Base-by-base conservation (phyloP, 2,888 invertebrate species). In the Andrena chrysosceles region DNA sequence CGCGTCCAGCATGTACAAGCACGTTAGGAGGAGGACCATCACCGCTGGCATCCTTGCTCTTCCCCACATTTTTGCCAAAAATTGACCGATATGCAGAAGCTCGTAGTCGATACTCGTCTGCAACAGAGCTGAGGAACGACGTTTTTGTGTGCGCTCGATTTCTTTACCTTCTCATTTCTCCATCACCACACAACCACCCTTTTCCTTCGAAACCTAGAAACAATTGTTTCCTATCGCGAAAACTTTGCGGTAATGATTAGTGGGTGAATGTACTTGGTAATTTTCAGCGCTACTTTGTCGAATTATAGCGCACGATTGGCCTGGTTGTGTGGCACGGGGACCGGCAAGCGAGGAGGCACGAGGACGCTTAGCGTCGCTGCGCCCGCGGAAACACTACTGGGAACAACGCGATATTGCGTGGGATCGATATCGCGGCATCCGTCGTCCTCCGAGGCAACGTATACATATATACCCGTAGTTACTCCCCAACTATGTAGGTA, bases 371-470 rank as follows among this genome's bases (percentile, higher is more conserved):
- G 84, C 81, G 85, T 85, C 82, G 83, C 79, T 74, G 81, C 85
- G 86, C 81, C 74, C 71, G 80, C 80, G 80, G 80, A 67, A 72
- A 80, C 81, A 20, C 81, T 72, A 80, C 81, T 68, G 83, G 60
- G 73, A 82, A 81, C 72, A 82, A 77, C 87, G 87, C 88, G 89
- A 91, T 91, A 91, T 91, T 91, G 89, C 92, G 89, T 91, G 83
- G 91, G 91, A 92, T 92, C 92, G 92, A 92, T 92, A 92, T 91
- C 90, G 82, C 80, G 88, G 91, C 91, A 91, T 89, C 90, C 89
- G 88, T 90, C 90, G 87, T 81, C 84, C 88, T 83, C 85, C 62
- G 56, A 77, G 64, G 33, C 60, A n/a, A 54, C 70, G 62, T 76
- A 63, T 54, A 69, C 70, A 35, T 76, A 63, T 54, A 69, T 54